Base-by-base conservation (phyloP, 2,888 invertebrate species). In the Panorpa germanica region DNA sequence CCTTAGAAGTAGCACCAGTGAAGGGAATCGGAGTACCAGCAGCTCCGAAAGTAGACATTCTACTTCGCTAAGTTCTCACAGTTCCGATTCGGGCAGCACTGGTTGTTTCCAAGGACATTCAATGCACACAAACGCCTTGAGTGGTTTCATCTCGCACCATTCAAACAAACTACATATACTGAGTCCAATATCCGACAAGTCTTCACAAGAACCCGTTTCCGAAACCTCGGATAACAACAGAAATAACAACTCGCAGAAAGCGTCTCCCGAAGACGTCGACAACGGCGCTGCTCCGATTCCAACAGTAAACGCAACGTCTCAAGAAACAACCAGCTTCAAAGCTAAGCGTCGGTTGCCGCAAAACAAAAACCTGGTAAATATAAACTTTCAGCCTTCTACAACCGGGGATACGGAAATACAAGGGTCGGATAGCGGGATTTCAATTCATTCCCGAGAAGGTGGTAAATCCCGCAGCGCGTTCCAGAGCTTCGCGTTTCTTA, bases 151-250 rank as follows among this genome's bases (percentile, higher is more conserved):
- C 23, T 63, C 69, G 32, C 70, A 76, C 41, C 75, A 78, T 50
- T 65, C 71, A 33, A 65, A 61, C 49, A 82, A 83, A 50, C 57
- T 83, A 40, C 82, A 85, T 52, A 81, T 85, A 47, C 61, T 85
- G 26, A 85, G 83, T 43, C 85, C 85, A 12, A 85, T 85, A 45
- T 83, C 83, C 34, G 85, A 85, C 53, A 85, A 83, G 53, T 83
- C 83, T 13, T 82, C 82, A 2, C 82, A 81, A 52, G 85, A 85
- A 46, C 81, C 78, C 10, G 75, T 70, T 12, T 78, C 80, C 5
- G 82, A 83, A 51, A 73, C 76, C 12, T 78, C 77, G 8, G 81
- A 81, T 44, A 77, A 80, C 46, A 78, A 76, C 43, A 70, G 71
- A 40, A 73, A 75, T 47, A 76, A 76, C 45, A 75, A 75, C 44